A percentile compares a stretch with the other conserved stretches of the same genome.
phyloP scores from a whole-genome alignment of 2,113 vertebrate genomes.

The Grantiella picta region DNA sequence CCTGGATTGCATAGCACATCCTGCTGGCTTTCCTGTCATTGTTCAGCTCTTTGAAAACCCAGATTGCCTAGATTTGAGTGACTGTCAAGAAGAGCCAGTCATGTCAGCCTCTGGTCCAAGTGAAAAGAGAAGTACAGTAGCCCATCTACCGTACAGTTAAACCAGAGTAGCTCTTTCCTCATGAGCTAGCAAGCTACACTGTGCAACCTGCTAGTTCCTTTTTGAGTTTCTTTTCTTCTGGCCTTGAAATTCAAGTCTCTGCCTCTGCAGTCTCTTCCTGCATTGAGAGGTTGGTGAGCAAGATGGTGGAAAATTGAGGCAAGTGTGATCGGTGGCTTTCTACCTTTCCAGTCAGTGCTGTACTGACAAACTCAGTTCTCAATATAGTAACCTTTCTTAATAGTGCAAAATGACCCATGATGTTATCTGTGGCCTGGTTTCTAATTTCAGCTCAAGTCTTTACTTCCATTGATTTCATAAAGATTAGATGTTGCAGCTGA shows the following conservation, averaged over 20 bases:
- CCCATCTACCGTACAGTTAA: neutral
- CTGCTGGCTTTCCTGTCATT: neutral
- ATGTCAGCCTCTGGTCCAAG: neutral
- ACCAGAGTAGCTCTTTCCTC: neutral
- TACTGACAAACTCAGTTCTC: neutral
- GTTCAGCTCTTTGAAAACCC: neutral
- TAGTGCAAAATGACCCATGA: neutral
- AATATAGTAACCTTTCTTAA: neutral
- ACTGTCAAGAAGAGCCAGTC: neutral
- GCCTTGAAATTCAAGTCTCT: neutral
- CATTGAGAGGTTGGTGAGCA: neutral
- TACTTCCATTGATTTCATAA: neutral
- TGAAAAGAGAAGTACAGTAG: neutral
- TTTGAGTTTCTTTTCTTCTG: neutral
- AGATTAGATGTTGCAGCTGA: slow-evolving; percentile 11
- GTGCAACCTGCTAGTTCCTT: neutral
- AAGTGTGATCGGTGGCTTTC: neutral
- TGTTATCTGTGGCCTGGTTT: slow-evolving; percentile 9
- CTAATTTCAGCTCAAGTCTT: slow-evolving; percentile 17
- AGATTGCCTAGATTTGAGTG: neutral
- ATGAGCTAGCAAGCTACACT: neutral
- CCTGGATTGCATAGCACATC: neutral
- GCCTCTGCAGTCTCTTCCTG: neutral
- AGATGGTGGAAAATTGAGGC: neutral
- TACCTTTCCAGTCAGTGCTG: neutral